Percentiles rank a stretch among this genome's conserved stretches.
Evolutionary conservation across 2,888 invertebrate species (phyloP).

Genomic region (Cephalotes varians): DNA sequence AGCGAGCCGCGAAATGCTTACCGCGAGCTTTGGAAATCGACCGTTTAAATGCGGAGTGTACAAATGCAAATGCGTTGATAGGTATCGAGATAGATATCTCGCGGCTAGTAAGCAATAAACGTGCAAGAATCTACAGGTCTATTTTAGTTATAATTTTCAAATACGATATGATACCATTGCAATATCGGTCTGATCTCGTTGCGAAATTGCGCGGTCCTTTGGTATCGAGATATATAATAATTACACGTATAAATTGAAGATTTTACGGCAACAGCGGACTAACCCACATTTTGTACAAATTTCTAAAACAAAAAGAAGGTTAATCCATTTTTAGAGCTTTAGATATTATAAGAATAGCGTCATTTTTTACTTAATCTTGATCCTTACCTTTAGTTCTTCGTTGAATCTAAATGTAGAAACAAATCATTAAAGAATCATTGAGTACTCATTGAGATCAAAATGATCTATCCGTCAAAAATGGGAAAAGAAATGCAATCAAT

Average conservation of each 20-base stretch:
- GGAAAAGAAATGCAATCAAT: no score
- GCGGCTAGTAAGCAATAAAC: slow-evolving; percentile 10
- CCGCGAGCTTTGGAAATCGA: slow-evolving; percentile 29
- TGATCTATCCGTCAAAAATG: no score
- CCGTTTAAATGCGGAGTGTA: slow-evolving; percentile 17
- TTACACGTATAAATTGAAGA: not conserved
- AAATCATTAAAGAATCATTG: no score
- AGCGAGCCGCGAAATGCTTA: slow-evolving; percentile 35
- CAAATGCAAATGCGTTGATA: slow-evolving; percentile 32
- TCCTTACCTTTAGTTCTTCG: no score
- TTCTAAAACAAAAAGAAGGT: no score
- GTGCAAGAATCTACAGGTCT: not conserved
- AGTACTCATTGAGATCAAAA: no score
- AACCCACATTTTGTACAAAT: no score
- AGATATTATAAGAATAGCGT: no score
- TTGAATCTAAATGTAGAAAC: no score
- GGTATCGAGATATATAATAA: not conserved
- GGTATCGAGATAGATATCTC: slow-evolving; percentile 13
- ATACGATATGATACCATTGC: not conserved
- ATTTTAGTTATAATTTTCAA: not conserved
- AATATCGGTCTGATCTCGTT: not conserved
- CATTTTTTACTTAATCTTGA: no score
- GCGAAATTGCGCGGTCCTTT: not conserved
- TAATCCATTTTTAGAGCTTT: no score
- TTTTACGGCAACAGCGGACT: no score